Conservation (phyloP, 2,797 vertebrate genomes). For the Bovichtus variegatus region DNA sequence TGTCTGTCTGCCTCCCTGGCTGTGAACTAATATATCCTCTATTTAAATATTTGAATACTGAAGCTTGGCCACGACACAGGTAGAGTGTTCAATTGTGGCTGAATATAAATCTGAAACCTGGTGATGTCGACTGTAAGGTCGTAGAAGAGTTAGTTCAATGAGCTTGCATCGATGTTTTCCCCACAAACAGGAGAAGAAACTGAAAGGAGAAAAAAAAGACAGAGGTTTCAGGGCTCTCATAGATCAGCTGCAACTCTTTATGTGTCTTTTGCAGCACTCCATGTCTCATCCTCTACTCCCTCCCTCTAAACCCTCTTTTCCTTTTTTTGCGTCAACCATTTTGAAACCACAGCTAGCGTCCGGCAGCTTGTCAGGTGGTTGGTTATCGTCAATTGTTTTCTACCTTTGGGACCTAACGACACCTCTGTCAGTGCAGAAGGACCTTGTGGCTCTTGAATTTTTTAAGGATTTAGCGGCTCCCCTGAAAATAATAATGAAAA, state of each 20-base stretch:
- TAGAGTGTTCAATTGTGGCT: not conserved
- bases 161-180: conserved; percentile 39
- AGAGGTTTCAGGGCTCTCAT: conserved; percentile 15
- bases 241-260: conserved; percentile 44
- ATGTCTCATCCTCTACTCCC: conserved; percentile 30
- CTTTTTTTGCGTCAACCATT: not conserved
- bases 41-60: conserved; percentile 14
- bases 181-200: conserved; percentile 17
- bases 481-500: not conserved
- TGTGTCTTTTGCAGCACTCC: conserved; percentile 37
- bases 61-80: not conserved
- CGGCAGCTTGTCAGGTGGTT: conserved; percentile 7
- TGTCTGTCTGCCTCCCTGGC: conserved; percentile 64
- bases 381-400: not conserved
- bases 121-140: not conserved
- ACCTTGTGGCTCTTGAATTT: conserved; percentile 8
- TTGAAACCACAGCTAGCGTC: conserved; percentile 10
- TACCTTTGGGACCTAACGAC: not conserved
- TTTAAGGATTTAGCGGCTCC: conserved; percentile 25
- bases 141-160: conserved; percentile 12
- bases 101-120: not conserved
- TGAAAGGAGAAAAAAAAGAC: conserved; percentile 4
- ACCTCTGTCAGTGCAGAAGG: conserved; percentile 21
- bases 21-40: conserved; percentile 72
- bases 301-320: conserved; percentile 11